phyloP scores from a whole-genome alignment of 2,113 vertebrate genomes.

The Barnardius zonarius region DNA sequence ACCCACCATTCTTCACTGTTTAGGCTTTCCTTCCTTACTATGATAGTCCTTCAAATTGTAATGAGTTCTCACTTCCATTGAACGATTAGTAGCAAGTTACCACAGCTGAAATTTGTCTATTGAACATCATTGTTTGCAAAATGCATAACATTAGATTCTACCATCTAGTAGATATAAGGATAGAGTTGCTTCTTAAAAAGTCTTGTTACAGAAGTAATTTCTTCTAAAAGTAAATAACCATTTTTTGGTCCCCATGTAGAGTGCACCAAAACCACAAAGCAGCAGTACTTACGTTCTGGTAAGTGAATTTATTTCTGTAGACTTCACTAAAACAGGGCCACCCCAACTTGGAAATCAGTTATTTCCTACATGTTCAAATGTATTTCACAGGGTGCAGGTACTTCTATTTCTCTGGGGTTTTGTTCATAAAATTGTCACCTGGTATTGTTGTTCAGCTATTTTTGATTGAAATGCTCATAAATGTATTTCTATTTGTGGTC shows the following conservation, averaged over 20 bases:
- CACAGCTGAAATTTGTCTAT: background rate
- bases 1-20: background rate
- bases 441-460: background rate
- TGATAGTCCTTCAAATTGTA: background rate
- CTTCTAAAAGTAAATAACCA: background rate
- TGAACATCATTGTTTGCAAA: background rate
- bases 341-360: background rate
- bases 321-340: background rate
- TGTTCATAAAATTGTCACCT: background rate
- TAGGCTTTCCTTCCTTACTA: background rate
- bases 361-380: background rate
- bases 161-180: background rate
- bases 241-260: background rate
- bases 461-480: background rate
- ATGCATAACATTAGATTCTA: background rate
- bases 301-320: background rate
- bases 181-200: background rate
- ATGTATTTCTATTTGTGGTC: background rate
- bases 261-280: conserved; percentile 24
- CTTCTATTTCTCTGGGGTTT: background rate
- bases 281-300: background rate
- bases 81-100: background rate
- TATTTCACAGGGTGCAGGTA: background rate
- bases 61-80: background rate
- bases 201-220: background rate